Evolutionary conservation across 2,888 invertebrate species (phyloP).

Genomic region (Agriotes lineatus): DNA sequence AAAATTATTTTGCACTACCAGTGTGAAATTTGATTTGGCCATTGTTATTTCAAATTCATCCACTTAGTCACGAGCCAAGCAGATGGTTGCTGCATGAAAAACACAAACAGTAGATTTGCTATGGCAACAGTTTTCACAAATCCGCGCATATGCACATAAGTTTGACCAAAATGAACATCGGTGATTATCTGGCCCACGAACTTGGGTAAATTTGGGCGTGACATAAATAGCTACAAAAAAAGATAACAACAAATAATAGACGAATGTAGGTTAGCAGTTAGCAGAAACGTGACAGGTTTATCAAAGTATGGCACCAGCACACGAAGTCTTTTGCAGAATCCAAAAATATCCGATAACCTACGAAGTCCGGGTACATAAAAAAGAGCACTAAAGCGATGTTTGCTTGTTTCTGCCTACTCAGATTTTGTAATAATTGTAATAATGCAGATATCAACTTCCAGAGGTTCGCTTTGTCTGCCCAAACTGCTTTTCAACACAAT

Average conservation of each 20-base stretch:
- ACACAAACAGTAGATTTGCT: too few species aligned
- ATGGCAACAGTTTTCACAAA: too few species aligned
- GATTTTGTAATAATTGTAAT: background rate
- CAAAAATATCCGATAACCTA: constrained; percentile 7
- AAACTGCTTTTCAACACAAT: background rate
- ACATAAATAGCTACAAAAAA: background rate
- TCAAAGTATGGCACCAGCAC: background rate
- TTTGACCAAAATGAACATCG: background rate
- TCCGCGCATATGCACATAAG: too few species aligned
- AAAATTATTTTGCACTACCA: too few species aligned
- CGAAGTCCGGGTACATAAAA: constrained; percentile 9
- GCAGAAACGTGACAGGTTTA: constrained; percentile 9
- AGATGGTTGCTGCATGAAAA: too few species aligned
- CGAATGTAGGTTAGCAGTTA: background rate
- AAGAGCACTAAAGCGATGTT: background rate
- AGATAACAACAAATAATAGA: background rate
- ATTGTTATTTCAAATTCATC: too few species aligned
- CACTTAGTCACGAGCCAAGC: too few species aligned
- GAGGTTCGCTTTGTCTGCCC: background rate
- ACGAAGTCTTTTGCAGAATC: background rate
- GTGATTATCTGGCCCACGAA: background rate
- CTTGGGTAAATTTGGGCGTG: background rate
- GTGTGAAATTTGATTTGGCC: too few species aligned
- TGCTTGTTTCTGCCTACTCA: background rate
- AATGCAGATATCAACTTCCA: background rate